Conservation (phyloP, 2,797 vertebrate species). For the Anisognathus igniventris region DNA sequence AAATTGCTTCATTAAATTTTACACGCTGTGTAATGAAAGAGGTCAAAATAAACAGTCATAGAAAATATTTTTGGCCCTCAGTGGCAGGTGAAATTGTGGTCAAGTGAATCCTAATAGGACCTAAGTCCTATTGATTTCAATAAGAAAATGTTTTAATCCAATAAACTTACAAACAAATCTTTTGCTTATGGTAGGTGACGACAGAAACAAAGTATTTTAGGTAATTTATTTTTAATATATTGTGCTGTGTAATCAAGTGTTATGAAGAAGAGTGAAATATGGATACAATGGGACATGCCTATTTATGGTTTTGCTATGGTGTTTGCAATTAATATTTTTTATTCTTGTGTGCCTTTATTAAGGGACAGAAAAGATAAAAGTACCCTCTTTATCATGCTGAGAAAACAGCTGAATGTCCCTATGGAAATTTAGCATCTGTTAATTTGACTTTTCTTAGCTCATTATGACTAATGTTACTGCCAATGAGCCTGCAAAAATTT, state of each 20-base stretch:
- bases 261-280: neutral
- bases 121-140: neutral
- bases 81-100: neutral
- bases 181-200: neutral
- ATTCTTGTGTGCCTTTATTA: neutral
- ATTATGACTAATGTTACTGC: neutral
- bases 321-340: neutral
- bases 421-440: neutral
- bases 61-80: neutral
- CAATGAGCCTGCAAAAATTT: neutral
- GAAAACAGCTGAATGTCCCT: neutral
- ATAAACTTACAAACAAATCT: neutral
- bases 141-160: neutral
- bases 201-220: neutral
- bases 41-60: neutral
- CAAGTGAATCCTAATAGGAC: neutral
- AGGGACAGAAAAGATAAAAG: neutral
- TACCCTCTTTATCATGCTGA: neutral
- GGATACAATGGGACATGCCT: rapidly evolving
- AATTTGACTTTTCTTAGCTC: neutral
- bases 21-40: neutral
- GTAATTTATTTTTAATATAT: neutral
- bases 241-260: neutral
- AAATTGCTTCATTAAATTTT: conserved; percentile 42
- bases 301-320: neutral